phyloP scores from a whole-genome alignment of 2,113 vertebrate species.

The Nycticebus coucang region DNA sequence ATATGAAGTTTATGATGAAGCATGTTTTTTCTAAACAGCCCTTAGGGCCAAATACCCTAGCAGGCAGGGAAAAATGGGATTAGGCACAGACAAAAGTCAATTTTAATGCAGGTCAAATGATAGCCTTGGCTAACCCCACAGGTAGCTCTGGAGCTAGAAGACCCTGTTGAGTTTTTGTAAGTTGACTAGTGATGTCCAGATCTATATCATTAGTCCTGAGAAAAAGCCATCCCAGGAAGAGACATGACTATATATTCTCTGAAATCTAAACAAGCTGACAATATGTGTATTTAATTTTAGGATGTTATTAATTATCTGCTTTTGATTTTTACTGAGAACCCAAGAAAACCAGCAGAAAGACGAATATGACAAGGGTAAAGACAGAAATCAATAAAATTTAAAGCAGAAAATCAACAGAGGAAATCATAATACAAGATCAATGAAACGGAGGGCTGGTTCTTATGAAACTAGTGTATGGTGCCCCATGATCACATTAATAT shows the following conservation, averaged over 20 bases:
- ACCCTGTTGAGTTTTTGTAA: neutral
- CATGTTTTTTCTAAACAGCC: neutral
- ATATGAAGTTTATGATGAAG: neutral
- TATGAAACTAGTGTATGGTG: too few species aligned
- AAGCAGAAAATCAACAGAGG: neutral
- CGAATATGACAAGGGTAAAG: neutral
- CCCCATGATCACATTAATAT: too few species aligned
- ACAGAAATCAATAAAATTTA: neutral
- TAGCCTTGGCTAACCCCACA: neutral
- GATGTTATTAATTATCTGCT: neutral
- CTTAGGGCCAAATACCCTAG: neutral
- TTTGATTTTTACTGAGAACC: neutral
- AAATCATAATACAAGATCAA: neutral
- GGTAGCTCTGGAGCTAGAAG: neutral
- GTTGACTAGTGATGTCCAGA: fast-evolving
- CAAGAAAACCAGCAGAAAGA: neutral
- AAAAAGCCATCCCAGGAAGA: too few species aligned
- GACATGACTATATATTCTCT: neutral
- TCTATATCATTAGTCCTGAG: neutral
- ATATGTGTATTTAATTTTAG: neutral
- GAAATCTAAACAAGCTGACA: neutral
- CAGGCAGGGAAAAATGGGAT: neutral
- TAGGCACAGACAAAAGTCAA: neutral
- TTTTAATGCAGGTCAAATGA: fast-evolving
- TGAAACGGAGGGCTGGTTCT: neutral